Base-by-base conservation (phyloP, 2,888 invertebrate species). In the Synanthedon formicaeformis region DNA sequence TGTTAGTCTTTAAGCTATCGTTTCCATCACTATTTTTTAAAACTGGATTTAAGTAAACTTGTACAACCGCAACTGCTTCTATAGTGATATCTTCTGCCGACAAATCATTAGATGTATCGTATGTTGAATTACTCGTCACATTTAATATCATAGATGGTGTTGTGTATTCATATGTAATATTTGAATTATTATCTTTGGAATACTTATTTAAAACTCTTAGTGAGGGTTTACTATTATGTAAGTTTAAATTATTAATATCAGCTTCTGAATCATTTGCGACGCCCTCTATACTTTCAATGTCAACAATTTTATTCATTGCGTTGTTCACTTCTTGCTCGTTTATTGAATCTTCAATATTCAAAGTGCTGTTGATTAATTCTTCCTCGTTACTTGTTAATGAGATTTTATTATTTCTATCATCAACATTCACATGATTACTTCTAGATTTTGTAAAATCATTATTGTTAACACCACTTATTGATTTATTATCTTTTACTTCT, bases 151-250 rank as follows among this genome's bases (percentile, higher is more conserved):
- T 45, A 6, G 45, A 6, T 6, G 45, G 45, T 45, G 14, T 45
- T 14, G 6, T 13, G 14, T 45, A 45, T 14, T 14, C 45, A 45
- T 45, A 12, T n/a, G 13, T 48, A 23, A n/a, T 53, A 55, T 52
- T 53, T 45, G 58, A 41, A 18, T 50, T 55, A 57, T 61, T 60
- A 53, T 55, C 58, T 50, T 54, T 45, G 1, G 40, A 55, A 51
- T 48, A 50, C 48, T 27, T 52, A 8, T 34, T 11, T 48, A 34
- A 34, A 34, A 10, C 8, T 10, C 34, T 8, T 34, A 34, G 34
- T 34, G 34, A 34, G 10, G 34, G 8, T 34, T 5, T 23, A 23
- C 34, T 34, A 34, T 34, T 34, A 34, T 2, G 34, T 34, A 34
- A 10, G 6, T 13, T n/a, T 45, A 4, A 45, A n/a, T n/a, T 45